A percentile compares a stretch with the other conserved stretches of the same genome.
Conservation (phyloP, 1,140 invertebrate genomes). For the Ceratitis capitata region DNA sequence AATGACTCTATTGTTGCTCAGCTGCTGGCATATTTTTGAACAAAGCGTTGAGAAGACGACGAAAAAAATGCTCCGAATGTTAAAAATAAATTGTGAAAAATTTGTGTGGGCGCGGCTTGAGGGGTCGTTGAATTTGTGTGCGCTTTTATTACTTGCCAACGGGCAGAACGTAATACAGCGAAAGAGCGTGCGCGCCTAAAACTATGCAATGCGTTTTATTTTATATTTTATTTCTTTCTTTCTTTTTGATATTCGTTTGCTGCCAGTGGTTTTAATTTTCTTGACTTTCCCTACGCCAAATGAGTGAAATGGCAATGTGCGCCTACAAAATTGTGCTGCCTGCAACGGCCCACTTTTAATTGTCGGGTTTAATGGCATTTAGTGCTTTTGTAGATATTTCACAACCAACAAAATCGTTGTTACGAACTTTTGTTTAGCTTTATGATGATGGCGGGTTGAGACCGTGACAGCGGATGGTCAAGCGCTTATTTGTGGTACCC, state of each 20-base stretch:
- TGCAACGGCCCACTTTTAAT: neutral
- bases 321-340: neutral
- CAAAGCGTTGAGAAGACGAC: neutral
- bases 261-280: constrained; percentile 29
- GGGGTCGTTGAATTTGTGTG: neutral
- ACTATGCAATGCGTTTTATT: constrained; percentile 23
- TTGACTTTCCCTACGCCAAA: neutral
- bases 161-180: neutral
- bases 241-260: neutral
- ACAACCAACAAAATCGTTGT: neutral
- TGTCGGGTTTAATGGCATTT: neutral
- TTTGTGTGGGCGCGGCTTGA: neutral
- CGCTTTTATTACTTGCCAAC: neutral
- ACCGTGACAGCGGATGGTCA: neutral
- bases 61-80: neutral
- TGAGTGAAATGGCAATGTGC: neutral
- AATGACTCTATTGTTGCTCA: constrained; percentile 3
- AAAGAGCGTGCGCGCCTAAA: constrained; percentile 35
- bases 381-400: neutral
- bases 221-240: no score
- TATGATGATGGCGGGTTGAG: neutral
- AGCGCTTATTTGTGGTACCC: neutral
- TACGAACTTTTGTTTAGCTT: neutral
- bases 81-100: no score
- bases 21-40: neutral